Conservation (phyloP, 2,797 vertebrate species). For the Oophaga sylvatica region DNA sequence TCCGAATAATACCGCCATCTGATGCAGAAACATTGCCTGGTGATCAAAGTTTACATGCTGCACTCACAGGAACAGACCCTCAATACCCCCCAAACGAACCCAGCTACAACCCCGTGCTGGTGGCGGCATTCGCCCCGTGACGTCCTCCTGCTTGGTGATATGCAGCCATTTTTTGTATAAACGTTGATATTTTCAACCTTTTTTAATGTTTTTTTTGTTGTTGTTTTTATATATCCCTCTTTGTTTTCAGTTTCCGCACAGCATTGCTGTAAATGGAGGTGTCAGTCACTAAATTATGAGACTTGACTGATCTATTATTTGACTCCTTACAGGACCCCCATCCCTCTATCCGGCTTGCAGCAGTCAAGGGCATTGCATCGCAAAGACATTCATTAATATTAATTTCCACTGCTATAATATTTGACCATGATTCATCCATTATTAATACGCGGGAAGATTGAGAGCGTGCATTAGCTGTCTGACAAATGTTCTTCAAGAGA, state of each 20-base stretch:
- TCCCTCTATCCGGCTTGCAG: background rate
- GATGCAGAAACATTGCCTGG: background rate
- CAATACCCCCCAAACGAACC: too few relatives aligned
- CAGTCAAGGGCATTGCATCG: constrained; percentile 34
- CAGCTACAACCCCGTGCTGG: too few relatives aligned
- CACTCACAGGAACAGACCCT: too few relatives aligned
- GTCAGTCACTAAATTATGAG: background rate
- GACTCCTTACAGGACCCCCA: background rate
- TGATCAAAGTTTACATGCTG: too few relatives aligned
- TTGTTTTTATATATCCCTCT: too few relatives aligned
- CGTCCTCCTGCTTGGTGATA: too few relatives aligned
- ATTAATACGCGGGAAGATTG: constrained; percentile 36
- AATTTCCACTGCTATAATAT: constrained; percentile 30
- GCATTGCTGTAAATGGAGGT: background rate
- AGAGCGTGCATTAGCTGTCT: constrained; percentile 17
- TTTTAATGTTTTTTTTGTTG: too few relatives aligned
- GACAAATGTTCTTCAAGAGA: constrained; percentile 39
- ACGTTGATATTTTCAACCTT: too few relatives aligned
- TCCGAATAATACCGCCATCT: background rate
- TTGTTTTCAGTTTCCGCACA: background rate
- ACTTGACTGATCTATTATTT: constrained; percentile 8
- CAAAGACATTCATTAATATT: constrained; percentile 43
- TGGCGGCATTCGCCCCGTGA: too few relatives aligned
- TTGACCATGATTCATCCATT: constrained; percentile 42
- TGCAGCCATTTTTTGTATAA: too few relatives aligned